Evolutionary conservation across 2,888 invertebrate species (phyloP).

Genomic region (Meteorus colon): DNA sequence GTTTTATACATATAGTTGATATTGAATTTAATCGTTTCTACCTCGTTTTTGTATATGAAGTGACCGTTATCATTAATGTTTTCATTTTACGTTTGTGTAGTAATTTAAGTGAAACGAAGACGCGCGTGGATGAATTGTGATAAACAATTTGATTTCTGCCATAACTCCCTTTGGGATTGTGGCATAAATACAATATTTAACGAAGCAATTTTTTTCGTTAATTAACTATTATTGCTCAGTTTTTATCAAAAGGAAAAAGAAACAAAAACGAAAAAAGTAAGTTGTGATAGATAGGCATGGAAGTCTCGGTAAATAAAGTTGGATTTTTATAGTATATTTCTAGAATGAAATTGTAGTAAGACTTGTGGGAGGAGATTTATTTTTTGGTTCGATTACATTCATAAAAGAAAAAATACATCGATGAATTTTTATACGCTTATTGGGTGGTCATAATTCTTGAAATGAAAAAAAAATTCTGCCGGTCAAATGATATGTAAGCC

Average conservation of each 20-base stretch:
- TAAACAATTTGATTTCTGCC: conserved; percentile 41
- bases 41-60: conserved; percentile 50
- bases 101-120: conserved; percentile 25
- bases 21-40: conserved; percentile 51
- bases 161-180: conserved; percentile 2
- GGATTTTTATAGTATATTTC: conserved; percentile 44
- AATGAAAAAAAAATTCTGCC: background rate
- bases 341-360: conserved; percentile 28
- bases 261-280: conserved; percentile 15
- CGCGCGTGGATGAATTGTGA: conserved; percentile 40
- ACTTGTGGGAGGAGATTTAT: conserved; percentile 19
- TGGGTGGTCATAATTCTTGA: conserved; percentile 23
- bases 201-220: conserved; percentile 20
- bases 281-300: conserved; percentile 38
- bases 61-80: conserved; percentile 47
- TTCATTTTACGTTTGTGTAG: conserved; percentile 22
- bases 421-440: conserved; percentile 20
- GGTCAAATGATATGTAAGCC: background rate
- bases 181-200: conserved; percentile 22
- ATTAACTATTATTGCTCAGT: conserved; percentile 40
- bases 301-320: conserved; percentile 41
- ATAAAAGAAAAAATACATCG: conserved; percentile 21
- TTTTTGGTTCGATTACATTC: conserved; percentile 4
- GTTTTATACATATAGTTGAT: conserved; percentile 34
- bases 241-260: conserved; percentile 31